phyloP scores from a whole-genome alignment of 53 echinoderm and acorn worm genomes.

The Glandiceps talaboti region DNA sequence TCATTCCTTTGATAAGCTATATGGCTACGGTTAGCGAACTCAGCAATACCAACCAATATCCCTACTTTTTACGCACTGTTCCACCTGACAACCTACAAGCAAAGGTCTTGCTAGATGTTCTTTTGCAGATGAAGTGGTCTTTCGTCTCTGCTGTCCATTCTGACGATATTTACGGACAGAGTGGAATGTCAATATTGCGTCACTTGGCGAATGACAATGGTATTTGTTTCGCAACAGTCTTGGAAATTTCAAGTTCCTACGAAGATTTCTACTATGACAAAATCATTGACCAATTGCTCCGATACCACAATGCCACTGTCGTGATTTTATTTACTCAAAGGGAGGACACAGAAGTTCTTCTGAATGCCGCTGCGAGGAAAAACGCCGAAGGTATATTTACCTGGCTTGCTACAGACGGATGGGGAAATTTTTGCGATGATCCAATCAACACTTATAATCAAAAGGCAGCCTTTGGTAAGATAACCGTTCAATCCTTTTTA shows the following conservation, averaged over 20 bases:
- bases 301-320: constrained; percentile 41
- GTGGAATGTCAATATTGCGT: constrained; percentile 59
- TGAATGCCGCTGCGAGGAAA: constrained; percentile 32
- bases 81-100: constrained; percentile 79
- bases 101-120: constrained; percentile 60
- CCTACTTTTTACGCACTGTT: constrained; percentile 82
- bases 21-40: constrained; percentile 84
- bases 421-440: constrained; percentile 69
- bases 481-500: not conserved
- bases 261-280: constrained; percentile 18
- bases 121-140: constrained; percentile 56
- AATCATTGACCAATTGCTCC: constrained; percentile 38
- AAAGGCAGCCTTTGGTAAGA: constrained; percentile 78
- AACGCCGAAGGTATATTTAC: constrained; percentile 45
- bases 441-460: constrained; percentile 36
- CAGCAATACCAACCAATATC: constrained; percentile 53
- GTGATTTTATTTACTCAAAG: constrained; percentile 87
- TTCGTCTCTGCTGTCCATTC: constrained; percentile 90
- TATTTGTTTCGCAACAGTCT: constrained; percentile 52
- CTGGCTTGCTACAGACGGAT: constrained; percentile 93
- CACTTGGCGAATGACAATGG: constrained; percentile 19
- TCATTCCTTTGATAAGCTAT: constrained; percentile 83
- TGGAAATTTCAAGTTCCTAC: not conserved
- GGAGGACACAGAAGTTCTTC: constrained; percentile 61
- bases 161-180: constrained; percentile 85